Evolutionary conservation across 2,113 vertebrate species (phyloP).

Genomic region (Sporophila hypoxantha): DNA sequence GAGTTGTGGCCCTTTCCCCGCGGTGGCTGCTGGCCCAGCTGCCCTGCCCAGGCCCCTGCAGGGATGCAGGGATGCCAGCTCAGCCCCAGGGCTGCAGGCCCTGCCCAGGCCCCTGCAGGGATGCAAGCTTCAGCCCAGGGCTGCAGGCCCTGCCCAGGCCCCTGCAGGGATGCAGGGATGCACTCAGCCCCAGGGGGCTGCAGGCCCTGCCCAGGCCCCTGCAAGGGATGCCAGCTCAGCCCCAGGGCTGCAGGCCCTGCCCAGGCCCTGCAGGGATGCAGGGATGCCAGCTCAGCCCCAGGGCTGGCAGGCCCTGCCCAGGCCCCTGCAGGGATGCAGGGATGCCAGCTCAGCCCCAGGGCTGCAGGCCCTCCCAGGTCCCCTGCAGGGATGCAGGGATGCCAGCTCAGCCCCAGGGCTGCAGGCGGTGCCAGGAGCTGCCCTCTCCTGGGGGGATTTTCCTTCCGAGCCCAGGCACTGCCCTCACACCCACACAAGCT

Average conservation of each 20-base stretch:
- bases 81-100: not conserved
- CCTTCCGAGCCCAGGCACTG: not conserved
- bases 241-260: not conserved
- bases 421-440: not conserved
- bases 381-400: accelerated
- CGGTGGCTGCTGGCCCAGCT: not conserved
- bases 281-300: too few species aligned
- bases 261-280: accelerated
- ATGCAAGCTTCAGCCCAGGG: too few species aligned
- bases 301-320: not conserved
- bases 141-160: not conserved
- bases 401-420: not conserved
- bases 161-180: accelerated
- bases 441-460: not conserved
- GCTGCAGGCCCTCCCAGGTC: not conserved
- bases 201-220: not conserved
- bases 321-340: accelerated
- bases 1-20: not conserved
- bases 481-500: not conserved
- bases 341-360: too few species aligned
- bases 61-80: not conserved
- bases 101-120: accelerated
- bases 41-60: accelerated
- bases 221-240: too few species aligned
- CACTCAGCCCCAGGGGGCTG: too few species aligned